phyloP scores from a whole-genome alignment of 23 tunicate species.

The Halocynthia aurantium region DNA sequence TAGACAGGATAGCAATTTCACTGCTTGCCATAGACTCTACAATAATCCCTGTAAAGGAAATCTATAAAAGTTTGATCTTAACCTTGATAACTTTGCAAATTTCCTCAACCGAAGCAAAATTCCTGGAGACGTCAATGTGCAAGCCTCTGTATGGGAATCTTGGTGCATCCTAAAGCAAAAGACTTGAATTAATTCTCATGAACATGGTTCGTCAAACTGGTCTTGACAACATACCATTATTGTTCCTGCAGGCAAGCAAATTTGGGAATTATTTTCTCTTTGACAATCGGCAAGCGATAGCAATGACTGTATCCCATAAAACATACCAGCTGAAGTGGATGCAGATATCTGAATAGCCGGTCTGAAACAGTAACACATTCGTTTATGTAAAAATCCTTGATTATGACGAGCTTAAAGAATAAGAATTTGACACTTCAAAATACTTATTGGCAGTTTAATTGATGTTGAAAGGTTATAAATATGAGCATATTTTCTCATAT shows the following conservation, averaged over 20 bases:
- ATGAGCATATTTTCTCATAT: neutral
- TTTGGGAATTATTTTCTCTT: neutral
- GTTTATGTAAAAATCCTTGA: no score
- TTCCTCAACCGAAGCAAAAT: constrained; percentile 44
- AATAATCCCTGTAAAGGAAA: no score
- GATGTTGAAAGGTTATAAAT: neutral
- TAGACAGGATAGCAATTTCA: neutral
- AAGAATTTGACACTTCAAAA: no score
- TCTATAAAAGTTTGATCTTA: no score
- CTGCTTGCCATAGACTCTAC: no score
- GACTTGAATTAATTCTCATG: neutral
- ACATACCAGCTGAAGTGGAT: constrained; percentile 27
- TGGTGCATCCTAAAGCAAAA: constrained; percentile 45
- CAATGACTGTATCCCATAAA: constrained; percentile 57
- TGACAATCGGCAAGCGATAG: constrained; percentile 24
- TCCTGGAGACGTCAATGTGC: constrained; percentile 64
- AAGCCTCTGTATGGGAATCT: constrained; percentile 57
- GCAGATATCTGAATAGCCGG: constrained; percentile 25
- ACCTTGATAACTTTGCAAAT: constrained; percentile 46
- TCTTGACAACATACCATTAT: constrained; percentile 8
- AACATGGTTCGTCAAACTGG: neutral
- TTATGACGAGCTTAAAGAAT: no score
- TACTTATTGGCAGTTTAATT: no score
- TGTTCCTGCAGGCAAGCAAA: constrained; percentile 13
- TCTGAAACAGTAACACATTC: neutral